Evolutionary conservation across 2,797 vertebrate genomes (phyloP).

Genomic region (Eulemur coronatus): DNA sequence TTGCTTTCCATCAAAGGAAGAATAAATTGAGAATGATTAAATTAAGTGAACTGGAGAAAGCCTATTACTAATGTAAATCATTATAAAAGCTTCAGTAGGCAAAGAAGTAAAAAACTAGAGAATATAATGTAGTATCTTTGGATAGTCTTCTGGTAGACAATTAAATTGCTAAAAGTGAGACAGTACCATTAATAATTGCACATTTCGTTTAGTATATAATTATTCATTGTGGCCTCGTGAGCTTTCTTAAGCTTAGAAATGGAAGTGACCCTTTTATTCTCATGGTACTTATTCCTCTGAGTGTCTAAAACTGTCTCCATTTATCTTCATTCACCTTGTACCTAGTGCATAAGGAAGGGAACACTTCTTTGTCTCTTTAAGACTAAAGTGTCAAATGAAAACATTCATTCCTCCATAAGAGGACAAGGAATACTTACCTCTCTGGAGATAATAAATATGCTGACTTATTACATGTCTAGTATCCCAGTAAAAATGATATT

Average conservation of each 20-base stretch:
- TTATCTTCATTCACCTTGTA: conserved; percentile 71
- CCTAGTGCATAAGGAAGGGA: conserved; percentile 38
- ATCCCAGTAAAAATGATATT: conserved; percentile 1
- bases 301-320: conserved; percentile 64
- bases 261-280: conserved; percentile 75
- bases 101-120: conserved; percentile 72
- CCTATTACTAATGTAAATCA: conserved; percentile 81
- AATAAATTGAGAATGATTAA: conserved; percentile 74
- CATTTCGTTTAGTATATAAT: conserved; percentile 74
- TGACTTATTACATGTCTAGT: conserved; percentile 37
- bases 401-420: conserved; percentile 32
- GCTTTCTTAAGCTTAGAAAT: conserved; percentile 70
- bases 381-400: conserved; percentile 60
- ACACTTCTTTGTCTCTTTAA: conserved; percentile 68
- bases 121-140: conserved; percentile 76
- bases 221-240: conserved; percentile 74
- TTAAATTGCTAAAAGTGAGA: conserved; percentile 79
- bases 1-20: conserved; percentile 70
- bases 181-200: conserved; percentile 76
- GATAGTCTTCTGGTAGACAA: conserved; percentile 77
- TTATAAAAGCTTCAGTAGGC: conserved; percentile 80
- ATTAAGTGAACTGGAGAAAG: conserved; percentile 74
- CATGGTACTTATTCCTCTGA: conserved; percentile 53
- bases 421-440: conserved; percentile 36
- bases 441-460: conserved; percentile 63